Evolutionary conservation across 1,140 invertebrate genomes (phyloP), one percentile per base, ranked within the genome.

Genomic region (Berghia stephanieae): DNA sequence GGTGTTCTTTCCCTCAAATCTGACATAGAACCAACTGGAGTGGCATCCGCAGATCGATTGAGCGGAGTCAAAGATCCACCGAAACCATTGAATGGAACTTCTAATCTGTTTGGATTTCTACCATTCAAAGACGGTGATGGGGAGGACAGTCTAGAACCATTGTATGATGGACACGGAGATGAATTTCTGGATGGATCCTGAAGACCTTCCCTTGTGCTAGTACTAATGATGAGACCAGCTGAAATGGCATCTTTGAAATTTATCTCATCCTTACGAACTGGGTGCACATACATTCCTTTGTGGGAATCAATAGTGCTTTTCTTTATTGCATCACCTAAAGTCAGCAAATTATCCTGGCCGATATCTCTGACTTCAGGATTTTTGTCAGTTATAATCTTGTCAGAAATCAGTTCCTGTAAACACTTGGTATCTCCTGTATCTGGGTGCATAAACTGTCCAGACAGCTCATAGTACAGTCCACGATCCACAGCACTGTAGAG

Each of bases 401-500:
- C 86, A 52, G 85, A 80, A 70, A 96, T 95, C 5, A 95, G 93
- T 89, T 97, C 95, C 81, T 95, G 93, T 16, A 98, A 87, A 24
- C 94, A 95, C 8, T 96, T 93, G 83, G 93, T 92, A 74, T 93
- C 92, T 34, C 93, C 93, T 1, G 93, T 94, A 42, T 91, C 91
- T 43, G 86, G 16, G 90, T 97, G 95, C 31, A 92, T 92, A 34
- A 98, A 92, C 90, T 94, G 94, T n/a, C 95, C 95, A 0, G 92
- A 93, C 71, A 91, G 90, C 71, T 94, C 94, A 82, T 95, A 93
- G 85, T 96, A 96, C 0, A 96, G 88, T 2, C 95, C 95, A 89
- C 96, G 94, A 87, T 96, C 94, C 63, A 97, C 93, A 1, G 94
- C 94, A 87, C 94, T 91, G 85, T 96, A 96, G 42, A 97, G 86